These are phyloP conservation scores for Gorsachius goisagi DNA, from an alignment of 2,113 vertebrate species.

Conservation along the genomic window DNA sequence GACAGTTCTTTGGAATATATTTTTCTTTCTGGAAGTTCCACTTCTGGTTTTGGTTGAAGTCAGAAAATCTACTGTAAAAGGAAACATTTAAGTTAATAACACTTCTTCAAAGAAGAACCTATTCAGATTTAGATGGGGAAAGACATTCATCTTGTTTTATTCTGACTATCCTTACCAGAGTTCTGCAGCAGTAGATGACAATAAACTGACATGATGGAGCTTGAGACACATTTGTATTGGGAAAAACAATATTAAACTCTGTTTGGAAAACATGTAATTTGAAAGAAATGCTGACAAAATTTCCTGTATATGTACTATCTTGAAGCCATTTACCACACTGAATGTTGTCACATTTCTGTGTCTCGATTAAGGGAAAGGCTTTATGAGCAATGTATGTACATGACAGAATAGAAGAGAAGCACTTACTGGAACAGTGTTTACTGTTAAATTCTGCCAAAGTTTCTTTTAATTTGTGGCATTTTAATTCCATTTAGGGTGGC, in stretches of 20 bases:
- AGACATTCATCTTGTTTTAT: background rate
- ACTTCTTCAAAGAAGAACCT: background rate
- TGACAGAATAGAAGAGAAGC: conserved; percentile 2
- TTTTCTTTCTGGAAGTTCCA: background rate
- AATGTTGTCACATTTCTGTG: background rate
- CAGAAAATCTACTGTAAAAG: background rate
- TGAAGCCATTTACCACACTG: background rate
- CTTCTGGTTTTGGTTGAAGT: background rate
- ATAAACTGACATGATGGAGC: background rate
- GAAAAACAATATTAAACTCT: background rate
- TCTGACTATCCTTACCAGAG: background rate
- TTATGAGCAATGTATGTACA: background rate
- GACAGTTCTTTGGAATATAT: background rate
- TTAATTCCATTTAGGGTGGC: conserved; percentile 32
- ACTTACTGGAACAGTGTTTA: conserved; percentile 17
- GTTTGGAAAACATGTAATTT: background rate
- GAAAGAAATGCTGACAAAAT: background rate
- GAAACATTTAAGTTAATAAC: background rate
- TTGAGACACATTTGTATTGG: background rate
- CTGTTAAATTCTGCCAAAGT: conserved; percentile 26
- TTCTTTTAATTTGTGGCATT: conserved; percentile 47
- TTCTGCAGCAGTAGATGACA: background rate
- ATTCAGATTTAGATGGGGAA: background rate
- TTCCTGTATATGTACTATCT: background rate
- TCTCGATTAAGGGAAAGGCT: background rate